Conservation (phyloP, 1,140 invertebrate species). For the Triops longicaudatus region DNA sequence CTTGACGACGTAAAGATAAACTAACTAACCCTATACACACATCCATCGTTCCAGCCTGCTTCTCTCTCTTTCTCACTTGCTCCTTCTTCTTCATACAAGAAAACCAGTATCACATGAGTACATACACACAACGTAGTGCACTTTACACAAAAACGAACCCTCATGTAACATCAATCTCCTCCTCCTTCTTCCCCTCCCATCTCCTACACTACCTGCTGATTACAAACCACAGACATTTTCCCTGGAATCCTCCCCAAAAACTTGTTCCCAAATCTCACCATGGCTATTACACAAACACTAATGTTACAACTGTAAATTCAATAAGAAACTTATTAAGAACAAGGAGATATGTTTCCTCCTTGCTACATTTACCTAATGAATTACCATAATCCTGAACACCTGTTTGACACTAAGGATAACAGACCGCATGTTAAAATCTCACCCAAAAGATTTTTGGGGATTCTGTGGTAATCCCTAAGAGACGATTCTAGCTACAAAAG, state of each 20-base stretch:
- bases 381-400: conserved; percentile 3
- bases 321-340: not conserved
- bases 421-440: not conserved
- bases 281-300: no score
- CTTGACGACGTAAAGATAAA: conserved; percentile 15
- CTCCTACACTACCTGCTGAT: not conserved
- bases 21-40: conserved; percentile 3
- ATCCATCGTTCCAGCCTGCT: not conserved
- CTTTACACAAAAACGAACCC: conserved; percentile 19
- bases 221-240: not conserved
- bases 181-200: not conserved
- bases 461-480: not conserved
- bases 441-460: not conserved
- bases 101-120: not conserved
- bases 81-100: not conserved
- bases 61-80: not conserved
- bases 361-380: not conserved
- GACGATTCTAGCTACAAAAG: not conserved
- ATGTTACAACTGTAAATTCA: not conserved
- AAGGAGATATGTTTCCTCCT: not conserved
- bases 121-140: not conserved
- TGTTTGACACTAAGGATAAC: not conserved
- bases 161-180: conserved; percentile 14
- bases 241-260: not conserved
- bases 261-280: not conserved